phyloP scores from a whole-genome alignment of 1,140 invertebrate species.

The Homalodisca vitripennis region DNA sequence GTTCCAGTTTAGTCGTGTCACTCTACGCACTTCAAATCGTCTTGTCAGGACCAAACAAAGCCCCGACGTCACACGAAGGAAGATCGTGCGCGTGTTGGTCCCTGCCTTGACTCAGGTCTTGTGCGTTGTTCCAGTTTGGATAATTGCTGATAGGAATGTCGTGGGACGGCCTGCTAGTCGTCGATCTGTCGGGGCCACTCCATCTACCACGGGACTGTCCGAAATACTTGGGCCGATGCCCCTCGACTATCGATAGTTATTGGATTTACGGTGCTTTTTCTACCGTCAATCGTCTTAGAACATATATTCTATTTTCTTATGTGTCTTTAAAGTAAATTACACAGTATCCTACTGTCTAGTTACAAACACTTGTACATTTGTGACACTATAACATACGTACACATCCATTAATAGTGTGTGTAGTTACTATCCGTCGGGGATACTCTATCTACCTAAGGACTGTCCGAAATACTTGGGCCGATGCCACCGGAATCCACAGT shows the following conservation, averaged over 20 bases:
- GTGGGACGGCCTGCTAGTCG: not conserved
- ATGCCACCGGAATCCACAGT: no score
- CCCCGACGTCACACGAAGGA: not conserved
- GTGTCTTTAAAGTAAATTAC: not conserved
- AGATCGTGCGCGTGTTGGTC: not conserved
- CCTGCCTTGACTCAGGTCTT: not conserved
- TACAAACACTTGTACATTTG: no score
- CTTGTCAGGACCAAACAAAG: not conserved
- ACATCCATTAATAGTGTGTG: no score
- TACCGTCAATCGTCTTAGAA: not conserved
- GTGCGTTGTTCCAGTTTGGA: slow-evolving; percentile 9
- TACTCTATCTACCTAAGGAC: no score
- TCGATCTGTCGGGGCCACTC: not conserved
- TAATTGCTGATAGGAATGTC: slow-evolving; percentile 17
- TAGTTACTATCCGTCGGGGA: no score
- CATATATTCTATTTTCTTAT: not conserved
- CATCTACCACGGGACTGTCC: not conserved
- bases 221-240: not conserved
- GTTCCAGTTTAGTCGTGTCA: not conserved
- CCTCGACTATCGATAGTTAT: not conserved
- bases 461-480: no score
- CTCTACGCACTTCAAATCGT: not conserved
- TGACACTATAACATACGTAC: no score
- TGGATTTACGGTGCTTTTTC: not conserved
- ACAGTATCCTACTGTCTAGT: not conserved